A percentile compares a stretch with the other conserved stretches of the same genome.
Conservation (phyloP, 2,113 vertebrate genomes). For the Xenopus borealis region DNA sequence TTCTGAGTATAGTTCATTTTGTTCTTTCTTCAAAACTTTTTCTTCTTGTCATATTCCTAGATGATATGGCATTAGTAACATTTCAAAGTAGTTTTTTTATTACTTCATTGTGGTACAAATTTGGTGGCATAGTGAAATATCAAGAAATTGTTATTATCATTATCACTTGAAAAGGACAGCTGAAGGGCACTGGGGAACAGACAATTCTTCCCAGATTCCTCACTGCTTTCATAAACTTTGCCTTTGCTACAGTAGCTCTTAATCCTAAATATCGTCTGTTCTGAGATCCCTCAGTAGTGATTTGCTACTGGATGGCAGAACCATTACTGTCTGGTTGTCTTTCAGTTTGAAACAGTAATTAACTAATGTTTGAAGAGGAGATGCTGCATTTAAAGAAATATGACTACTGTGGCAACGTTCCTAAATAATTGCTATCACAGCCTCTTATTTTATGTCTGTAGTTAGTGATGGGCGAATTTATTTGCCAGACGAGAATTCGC, state of each 20-base stretch:
- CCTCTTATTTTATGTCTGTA: no score
- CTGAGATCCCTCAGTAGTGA: background rate
- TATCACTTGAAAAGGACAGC: constrained; percentile 14
- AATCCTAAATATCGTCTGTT: constrained; percentile 10
- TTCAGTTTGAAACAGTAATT: background rate
- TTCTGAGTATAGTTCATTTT: background rate
- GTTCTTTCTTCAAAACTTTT: background rate
- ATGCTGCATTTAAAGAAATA: no score
- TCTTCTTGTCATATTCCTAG: background rate
- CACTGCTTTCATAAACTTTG: constrained; percentile 6
- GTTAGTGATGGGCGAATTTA: no score
- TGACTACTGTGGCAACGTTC: no score
- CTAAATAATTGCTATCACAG: no score
- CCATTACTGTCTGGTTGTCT: constrained; percentile 17
- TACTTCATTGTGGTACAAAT: background rate
- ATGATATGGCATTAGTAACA: background rate
- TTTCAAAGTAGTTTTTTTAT: background rate
- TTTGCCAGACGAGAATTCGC: no score
- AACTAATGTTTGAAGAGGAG: background rate
- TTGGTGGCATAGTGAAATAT: background rate
- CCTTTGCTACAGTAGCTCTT: background rate
- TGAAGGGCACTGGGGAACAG: constrained; percentile 14
- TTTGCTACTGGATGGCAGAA: constrained; percentile 4
- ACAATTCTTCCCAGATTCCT: constrained; percentile 13
- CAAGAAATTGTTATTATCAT: constrained; percentile 2